A percentile compares a stretch with the other conserved stretches of the same genome.
These are phyloP conservation scores for Vireo griseus DNA, from an alignment of 2,797 vertebrate species.

Conservation along the genomic window DNA sequence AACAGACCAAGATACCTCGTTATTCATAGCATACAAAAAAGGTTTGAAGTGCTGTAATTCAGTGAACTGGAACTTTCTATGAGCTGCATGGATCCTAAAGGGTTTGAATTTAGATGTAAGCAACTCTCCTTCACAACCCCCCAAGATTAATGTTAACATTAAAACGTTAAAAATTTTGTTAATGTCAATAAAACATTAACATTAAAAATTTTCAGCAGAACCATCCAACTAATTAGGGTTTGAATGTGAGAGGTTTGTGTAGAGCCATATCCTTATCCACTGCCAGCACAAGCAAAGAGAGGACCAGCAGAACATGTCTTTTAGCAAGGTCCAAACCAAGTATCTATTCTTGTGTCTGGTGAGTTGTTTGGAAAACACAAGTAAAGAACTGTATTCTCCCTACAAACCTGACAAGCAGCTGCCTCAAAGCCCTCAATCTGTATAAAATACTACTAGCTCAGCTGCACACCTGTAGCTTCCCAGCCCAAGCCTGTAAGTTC, in stretches of 20 bases:
- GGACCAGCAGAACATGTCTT: background rate
- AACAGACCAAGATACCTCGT: background rate
- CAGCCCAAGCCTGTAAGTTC: background rate
- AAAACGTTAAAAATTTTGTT: background rate
- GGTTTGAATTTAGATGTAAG: background rate
- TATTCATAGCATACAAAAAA: background rate
- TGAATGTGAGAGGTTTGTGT: background rate
- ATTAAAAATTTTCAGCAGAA: background rate
- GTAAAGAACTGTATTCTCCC: background rate
- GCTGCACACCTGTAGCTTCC: background rate
- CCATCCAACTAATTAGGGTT: background rate
- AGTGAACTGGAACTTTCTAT: background rate
- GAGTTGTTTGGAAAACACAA: background rate
- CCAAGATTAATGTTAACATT: background rate
- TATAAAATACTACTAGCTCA: background rate
- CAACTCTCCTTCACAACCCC: fast-evolving
- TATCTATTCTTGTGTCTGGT: background rate
- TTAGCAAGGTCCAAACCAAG: background rate
- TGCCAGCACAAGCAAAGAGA: background rate
- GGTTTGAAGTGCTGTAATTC: background rate
- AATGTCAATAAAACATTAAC: background rate
- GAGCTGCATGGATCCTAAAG: background rate
- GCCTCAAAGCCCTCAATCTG: background rate
- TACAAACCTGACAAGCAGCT: background rate
- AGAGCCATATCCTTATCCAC: background rate